phyloP scores from a whole-genome alignment of 2,113 vertebrate species.

The Prunella fulvescens region DNA sequence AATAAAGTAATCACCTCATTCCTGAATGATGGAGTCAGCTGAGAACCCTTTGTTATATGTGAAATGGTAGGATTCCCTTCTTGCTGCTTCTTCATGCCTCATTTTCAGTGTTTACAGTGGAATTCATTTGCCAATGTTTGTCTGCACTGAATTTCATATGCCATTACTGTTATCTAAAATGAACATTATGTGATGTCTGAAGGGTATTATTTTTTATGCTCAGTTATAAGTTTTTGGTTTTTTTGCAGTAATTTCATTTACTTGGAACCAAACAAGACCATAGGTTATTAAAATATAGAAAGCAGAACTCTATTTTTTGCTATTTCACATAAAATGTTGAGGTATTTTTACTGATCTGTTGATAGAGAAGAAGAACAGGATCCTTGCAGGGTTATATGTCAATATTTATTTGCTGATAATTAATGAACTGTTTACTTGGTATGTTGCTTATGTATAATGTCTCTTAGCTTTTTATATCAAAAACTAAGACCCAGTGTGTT shows the following conservation, averaged over 20 bases:
- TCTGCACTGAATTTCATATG: neutral
- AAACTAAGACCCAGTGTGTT: neutral
- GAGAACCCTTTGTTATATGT: neutral
- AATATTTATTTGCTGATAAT: neutral
- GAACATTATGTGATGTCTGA: neutral
- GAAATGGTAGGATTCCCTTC: neutral
- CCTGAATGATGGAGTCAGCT: neutral
- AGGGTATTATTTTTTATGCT: neutral
- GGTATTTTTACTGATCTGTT: neutral
- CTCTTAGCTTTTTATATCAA: neutral
- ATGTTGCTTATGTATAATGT: neutral
- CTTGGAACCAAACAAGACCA: neutral
- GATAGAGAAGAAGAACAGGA: neutral
- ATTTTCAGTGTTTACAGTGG: neutral
- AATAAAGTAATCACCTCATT: neutral
- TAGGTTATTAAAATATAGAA: neutral
- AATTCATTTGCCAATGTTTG: neutral
- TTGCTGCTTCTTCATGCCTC: neutral
- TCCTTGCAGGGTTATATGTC: neutral
- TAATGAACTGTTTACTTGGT: neutral
- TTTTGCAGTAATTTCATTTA: neutral
- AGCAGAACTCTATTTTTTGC: neutral
- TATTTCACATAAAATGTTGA: neutral
- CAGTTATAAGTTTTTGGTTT: neutral
- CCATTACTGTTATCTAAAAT: neutral